Conservation (phyloP, 2,888 invertebrate species). For the Tipula unca region DNA sequence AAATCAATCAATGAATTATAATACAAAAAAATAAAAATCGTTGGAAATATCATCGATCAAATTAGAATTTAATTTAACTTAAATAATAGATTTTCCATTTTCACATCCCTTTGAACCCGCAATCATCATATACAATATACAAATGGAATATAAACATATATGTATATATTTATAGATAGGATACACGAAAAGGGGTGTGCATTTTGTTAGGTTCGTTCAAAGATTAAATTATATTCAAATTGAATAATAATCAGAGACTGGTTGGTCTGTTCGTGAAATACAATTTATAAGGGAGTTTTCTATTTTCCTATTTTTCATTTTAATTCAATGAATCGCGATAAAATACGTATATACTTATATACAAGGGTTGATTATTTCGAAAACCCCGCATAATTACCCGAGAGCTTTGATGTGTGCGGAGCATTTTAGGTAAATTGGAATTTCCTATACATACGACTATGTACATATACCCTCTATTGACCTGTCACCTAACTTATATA, state of each 20-base stretch:
- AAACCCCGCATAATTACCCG: background rate
- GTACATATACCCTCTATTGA: background rate
- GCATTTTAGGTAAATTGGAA: background rate
- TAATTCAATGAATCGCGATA: background rate
- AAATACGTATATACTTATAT: background rate
- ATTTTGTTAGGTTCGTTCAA: background rate
- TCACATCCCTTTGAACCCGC: background rate
- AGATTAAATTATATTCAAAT: constrained; percentile 14
- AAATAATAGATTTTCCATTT: constrained; percentile 8
- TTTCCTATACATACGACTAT: background rate
- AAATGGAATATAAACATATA: background rate
- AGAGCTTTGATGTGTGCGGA: background rate
- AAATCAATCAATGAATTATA: constrained; percentile 4
- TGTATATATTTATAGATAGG: too few species aligned
- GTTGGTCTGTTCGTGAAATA: background rate
- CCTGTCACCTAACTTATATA: background rate
- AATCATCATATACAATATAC: too few species aligned
- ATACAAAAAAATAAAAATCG: background rate
- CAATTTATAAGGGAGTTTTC: background rate
- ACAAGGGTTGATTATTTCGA: background rate
- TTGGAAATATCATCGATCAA: background rate
- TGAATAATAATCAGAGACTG: background rate
- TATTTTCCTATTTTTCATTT: background rate
- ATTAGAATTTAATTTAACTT: constrained; percentile 14
- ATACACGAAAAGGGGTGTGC: background rate